phyloP scores from a whole-genome alignment of 1,140 invertebrate genomes.

The Bacillus rossius region DNA sequence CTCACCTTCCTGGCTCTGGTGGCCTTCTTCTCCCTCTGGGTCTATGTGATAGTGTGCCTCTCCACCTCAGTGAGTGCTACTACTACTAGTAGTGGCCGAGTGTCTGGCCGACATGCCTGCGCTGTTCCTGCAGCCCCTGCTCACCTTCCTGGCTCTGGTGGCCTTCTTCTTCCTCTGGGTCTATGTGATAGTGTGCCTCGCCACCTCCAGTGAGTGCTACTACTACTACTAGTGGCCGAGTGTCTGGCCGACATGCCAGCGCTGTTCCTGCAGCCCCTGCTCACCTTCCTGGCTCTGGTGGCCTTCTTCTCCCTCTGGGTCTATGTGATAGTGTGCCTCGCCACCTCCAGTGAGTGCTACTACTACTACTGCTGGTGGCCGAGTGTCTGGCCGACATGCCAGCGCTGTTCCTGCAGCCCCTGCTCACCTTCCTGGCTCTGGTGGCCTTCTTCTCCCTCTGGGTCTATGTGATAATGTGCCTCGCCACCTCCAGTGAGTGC shows the following conservation, averaged over 20 bases:
- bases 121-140: constrained; percentile 80
- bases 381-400: constrained; percentile 79
- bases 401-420: constrained; percentile 78
- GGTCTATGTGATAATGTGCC: constrained; percentile 67
- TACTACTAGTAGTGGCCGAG: too few relatives aligned
- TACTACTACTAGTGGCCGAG: too few relatives aligned
- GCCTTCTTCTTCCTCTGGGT: constrained; percentile 84
- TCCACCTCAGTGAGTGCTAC: constrained; percentile 65
- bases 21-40: constrained; percentile 80
- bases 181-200: constrained; percentile 62
- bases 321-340: constrained; percentile 62
- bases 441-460: constrained; percentile 79
- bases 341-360: constrained; percentile 66
- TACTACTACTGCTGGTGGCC: too few relatives aligned
- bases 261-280: constrained; percentile 80
- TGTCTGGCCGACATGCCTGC: constrained; percentile 74
- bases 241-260: constrained; percentile 74
- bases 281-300: constrained; percentile 75
- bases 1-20: constrained; percentile 75
- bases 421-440: constrained; percentile 77
- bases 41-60: constrained; percentile 65
- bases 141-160: constrained; percentile 75
- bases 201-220: constrained; percentile 66
- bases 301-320: constrained; percentile 84
- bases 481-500: constrained; percentile 66